Evolutionary conservation across 2,113 vertebrate genomes (phyloP), one percentile per base, ranked within the genome.

Genomic region (Triplophysa tibetana): DNA sequence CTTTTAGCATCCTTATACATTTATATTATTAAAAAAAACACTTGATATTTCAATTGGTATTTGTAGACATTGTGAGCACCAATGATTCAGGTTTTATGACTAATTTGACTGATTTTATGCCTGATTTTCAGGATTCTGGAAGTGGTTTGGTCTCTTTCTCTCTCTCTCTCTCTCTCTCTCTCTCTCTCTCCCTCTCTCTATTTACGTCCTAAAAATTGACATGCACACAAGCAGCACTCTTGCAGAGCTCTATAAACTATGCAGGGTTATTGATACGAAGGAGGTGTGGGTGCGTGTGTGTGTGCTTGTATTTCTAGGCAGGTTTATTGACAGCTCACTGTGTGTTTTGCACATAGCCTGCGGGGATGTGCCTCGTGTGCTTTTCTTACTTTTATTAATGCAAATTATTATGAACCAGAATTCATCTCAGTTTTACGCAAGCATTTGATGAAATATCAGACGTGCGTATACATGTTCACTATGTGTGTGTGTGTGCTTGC

Each of bases 261-360:
- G 74, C 62, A 76, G 45, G 62, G 74, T 54, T 76, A 76, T 76
- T 76, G 74, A 76, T 45, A 65, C 74, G 5, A 17, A 21, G 62
- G 23, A 75, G 73, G 48, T 74, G 29, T 33, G 29, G 8, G 43
- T 45, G 26, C 54, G 23, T 74, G n/a, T 80, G 60, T 56, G 29
- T 75, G 62, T 45, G 56, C 17, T 58, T 62, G 38, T 67, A 62
- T 76, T 76, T 52, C 74, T 52, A 65, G 24, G 74, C 43, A 76
- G 77, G 62, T 65, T 65, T 76, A 76, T 65, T 76, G 74, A 76
- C 74, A 76, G 58, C 74, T 24, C 17, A 33, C 61, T 75, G n/a
- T 65, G 45, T 50, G 24, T 41, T 65, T 65, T 76, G 74, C 74
- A 64, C 74, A 54, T 26, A 50, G 61, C 26, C 74, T 76, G 61